Evolutionary conservation across 37 sponge, comb jelly and placozoan genomes (phyloP).

Genomic region (Ianthella basta): DNA sequence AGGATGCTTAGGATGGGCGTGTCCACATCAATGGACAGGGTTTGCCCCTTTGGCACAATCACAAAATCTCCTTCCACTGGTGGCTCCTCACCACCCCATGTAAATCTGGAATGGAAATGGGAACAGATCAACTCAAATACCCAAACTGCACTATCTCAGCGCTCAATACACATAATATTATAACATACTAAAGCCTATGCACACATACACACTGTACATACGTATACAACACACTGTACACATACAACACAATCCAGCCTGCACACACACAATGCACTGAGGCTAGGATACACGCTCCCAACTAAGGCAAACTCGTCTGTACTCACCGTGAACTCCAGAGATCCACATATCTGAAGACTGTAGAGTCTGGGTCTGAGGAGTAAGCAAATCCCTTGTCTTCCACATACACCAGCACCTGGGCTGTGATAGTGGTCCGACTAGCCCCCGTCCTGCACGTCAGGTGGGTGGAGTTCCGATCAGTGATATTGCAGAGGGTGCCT

Average conservation of each 20-base stretch:
- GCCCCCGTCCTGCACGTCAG: constrained; percentile 75
- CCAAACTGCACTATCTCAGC: too few relatives aligned
- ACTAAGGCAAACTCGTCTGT: too few relatives aligned
- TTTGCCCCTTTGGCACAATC: constrained; percentile 86
- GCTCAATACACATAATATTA: too few relatives aligned
- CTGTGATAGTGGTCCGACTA: constrained; percentile 59
- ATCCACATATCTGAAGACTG: constrained; percentile 70
- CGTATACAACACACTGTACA: too few relatives aligned
- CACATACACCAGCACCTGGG: constrained; percentile 69
- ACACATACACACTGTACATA: too few relatives aligned
- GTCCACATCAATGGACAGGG: constrained; percentile 76
- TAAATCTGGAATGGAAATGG: constrained; percentile 44
- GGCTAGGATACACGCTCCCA: too few relatives aligned
- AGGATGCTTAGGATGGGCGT: constrained; percentile 76
- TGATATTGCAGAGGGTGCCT: constrained; percentile 58
- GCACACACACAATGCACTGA: too few relatives aligned
- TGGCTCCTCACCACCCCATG: constrained; percentile 86
- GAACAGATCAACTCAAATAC: too few relatives aligned
- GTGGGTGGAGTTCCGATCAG: constrained; percentile 31
- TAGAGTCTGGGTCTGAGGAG: constrained; percentile 18
- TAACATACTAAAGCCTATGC: too few relatives aligned
- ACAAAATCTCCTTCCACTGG: constrained; percentile 93
- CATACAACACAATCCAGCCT: too few relatives aligned
- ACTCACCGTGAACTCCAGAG: constrained; percentile 72
- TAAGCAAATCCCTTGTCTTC: constrained; percentile 73